These are phyloP conservation scores for Rousettus madagascariensis DNA, from an alignment of 2,797 vertebrate species.

Conservation along the genomic window DNA sequence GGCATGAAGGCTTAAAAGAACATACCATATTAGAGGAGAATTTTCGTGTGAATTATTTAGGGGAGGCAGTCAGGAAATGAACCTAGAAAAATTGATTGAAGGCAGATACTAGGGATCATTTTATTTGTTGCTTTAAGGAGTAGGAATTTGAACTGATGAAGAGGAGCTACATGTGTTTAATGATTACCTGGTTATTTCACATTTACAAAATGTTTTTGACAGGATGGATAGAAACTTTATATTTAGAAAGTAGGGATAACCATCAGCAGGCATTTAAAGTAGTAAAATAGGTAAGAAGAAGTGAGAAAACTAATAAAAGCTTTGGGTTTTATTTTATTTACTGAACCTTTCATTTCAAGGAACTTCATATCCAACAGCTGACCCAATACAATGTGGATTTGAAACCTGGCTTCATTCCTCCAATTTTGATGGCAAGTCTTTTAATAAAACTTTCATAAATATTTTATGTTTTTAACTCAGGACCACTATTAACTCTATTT, in stretches of 20 bases:
- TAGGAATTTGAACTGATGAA: not conserved
- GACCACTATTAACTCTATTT: not conserved
- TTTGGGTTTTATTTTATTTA: not conserved
- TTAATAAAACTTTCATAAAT: slow-evolving; percentile 21
- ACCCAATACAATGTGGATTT: not conserved
- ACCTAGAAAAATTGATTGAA: not conserved
- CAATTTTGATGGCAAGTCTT: not conserved
- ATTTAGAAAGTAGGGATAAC: not conserved
- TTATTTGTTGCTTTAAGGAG: not conserved
- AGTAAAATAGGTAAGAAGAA: not conserved
- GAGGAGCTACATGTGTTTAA: not conserved
- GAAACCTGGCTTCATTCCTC: not conserved
- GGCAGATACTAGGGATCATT: not conserved
- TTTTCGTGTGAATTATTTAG: not conserved
- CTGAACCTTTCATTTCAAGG: not conserved
- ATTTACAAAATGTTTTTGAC: not conserved
- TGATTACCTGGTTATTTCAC: not conserved
- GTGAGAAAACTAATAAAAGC: not conserved
- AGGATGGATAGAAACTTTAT: not conserved
- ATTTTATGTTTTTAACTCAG: slow-evolving; percentile 13
- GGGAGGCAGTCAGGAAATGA: not conserved
- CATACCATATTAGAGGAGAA: not conserved
- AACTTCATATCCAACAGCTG: not conserved
- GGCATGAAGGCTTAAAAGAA: not conserved
- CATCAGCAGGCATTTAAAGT: not conserved